Percentiles rank a stretch among this genome's conserved stretches.
These are phyloP conservation scores for Calyptommatus sinebrachiatus DNA, from an alignment of 2,113 vertebrate species.

Conservation along the genomic window DNA sequence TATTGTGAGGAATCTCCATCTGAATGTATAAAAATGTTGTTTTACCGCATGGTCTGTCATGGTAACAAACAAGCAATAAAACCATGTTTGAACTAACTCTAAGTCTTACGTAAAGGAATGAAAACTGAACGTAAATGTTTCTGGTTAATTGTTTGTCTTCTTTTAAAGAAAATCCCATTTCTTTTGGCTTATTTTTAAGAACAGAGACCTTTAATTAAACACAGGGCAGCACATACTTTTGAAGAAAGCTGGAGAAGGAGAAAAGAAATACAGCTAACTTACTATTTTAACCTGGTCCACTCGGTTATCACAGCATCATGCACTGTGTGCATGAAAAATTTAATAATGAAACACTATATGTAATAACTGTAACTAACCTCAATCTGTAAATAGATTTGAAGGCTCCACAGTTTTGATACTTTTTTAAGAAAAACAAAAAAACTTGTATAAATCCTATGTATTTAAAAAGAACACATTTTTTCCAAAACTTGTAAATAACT, in stretches of 20 bases:
- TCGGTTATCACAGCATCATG: slow-evolving; percentile 55
- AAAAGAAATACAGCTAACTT: slow-evolving; percentile 26
- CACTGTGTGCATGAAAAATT: slow-evolving; percentile 67
- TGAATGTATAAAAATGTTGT: background rate
- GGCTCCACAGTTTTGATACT: slow-evolving; percentile 78
- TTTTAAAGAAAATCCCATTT: background rate
- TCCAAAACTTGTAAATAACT: slow-evolving; percentile 57
- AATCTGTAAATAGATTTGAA: slow-evolving; percentile 75
- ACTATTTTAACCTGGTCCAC: slow-evolving; percentile 40
- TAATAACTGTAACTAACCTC: slow-evolving; percentile 69
- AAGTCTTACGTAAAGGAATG: background rate
- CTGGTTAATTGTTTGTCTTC: background rate
- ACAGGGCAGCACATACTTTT: slow-evolving; percentile 15
- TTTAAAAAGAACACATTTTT: slow-evolving; percentile 54
- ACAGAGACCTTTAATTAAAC: slow-evolving; percentile 27
- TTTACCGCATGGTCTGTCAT: background rate
- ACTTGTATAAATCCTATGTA: slow-evolving; percentile 63
- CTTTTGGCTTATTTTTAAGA: slow-evolving; percentile 35
- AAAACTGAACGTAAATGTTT: background rate
- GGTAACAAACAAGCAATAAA: background rate
- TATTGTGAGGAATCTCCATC: background rate
- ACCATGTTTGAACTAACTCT: background rate
- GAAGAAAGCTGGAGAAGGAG: slow-evolving; percentile 12
- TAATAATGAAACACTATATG: slow-evolving; percentile 55
- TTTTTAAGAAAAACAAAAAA: slow-evolving; percentile 66